Evolutionary conservation across 2,113 vertebrate species (phyloP), one percentile per base, ranked within the genome.

Genomic region (Plestiodon gilberti): DNA sequence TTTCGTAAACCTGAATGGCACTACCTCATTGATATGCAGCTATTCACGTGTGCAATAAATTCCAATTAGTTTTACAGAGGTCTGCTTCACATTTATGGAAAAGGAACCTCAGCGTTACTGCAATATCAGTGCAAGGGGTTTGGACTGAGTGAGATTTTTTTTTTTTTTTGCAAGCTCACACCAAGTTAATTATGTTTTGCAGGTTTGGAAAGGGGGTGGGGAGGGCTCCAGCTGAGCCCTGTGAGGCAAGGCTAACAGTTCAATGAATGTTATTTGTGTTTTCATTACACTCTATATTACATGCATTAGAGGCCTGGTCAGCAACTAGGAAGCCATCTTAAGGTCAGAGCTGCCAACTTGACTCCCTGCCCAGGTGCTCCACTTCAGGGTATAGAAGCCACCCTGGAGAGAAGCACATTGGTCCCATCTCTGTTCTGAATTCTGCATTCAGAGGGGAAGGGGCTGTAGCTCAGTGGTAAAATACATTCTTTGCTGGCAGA

Each of bases 11-110:
- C 93, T 90, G 83, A 76, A 69, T 9, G 87, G 89, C 61, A 10
- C 90, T 33, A 91, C 85, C 95, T 96, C 95, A 97, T 97, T 97
- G 96, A 97, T 96, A 97, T 97, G 97, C 97, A 97, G 96, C 96
- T 97, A 97, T 97, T 97, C 97, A 97, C 97, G 96, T 98, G 97
- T 97, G 97, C 96, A 97, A 96, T 97, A 97, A 97, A 98, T 97
- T 97, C 97, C 96, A 97, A 98, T 98, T 97, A 97, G 96, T 96
- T 97, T 96, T 97, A 97, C 96, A 97, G 96, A 97, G 97, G 97
- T 97, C 95, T 97, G 96, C 97, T 97, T 97, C 97, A 97, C 97
- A 97, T 95, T 95, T 95, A 94, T 93, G 92, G 95, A 83, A 93
- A 94, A 93, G 93, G 93, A 94, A 92, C 89, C 92, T 93, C 90